phyloP scores from a whole-genome alignment of 2,888 invertebrate species.

The Diabrotica balteata region DNA sequence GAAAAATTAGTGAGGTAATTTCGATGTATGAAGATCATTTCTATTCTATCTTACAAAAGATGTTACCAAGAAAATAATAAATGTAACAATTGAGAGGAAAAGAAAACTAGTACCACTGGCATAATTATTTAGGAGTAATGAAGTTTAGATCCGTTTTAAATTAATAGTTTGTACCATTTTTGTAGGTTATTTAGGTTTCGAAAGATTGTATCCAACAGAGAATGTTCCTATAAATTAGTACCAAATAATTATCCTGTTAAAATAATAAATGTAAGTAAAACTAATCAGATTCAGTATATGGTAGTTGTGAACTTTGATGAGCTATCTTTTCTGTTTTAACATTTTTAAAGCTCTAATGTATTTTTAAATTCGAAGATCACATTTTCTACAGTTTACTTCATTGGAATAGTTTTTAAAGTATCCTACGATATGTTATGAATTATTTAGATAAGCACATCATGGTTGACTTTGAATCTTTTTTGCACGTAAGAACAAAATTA shows the following conservation, averaged over 20 bases:
- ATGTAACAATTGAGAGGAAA: too few relatives aligned
- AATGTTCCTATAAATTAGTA: conserved; percentile 82
- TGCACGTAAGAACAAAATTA: neutral
- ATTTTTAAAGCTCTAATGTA: neutral
- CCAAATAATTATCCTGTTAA: conserved; percentile 83
- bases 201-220: conserved; percentile 84
- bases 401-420: neutral
- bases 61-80: too few relatives aligned
- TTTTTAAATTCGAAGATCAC: conserved; percentile 12
- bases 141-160: neutral
- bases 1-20: too few relatives aligned
- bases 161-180: conserved; percentile 45
- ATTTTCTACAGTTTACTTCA: neutral
- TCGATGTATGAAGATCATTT: too few relatives aligned
- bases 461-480: too few relatives aligned
- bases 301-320: too few relatives aligned
- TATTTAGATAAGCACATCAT: too few relatives aligned
- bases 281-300: neutral
- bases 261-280: conserved; percentile 77
- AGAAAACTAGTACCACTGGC: neutral
- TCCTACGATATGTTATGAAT: neutral
- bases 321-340: too few relatives aligned
- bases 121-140: too few relatives aligned
- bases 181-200: conserved; percentile 90
- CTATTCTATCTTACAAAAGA: too few relatives aligned